Evolutionary conservation across 2,888 invertebrate genomes (phyloP), one percentile per base, ranked within the genome.

Genomic region (Kuschelorhynchus macadamiae): DNA sequence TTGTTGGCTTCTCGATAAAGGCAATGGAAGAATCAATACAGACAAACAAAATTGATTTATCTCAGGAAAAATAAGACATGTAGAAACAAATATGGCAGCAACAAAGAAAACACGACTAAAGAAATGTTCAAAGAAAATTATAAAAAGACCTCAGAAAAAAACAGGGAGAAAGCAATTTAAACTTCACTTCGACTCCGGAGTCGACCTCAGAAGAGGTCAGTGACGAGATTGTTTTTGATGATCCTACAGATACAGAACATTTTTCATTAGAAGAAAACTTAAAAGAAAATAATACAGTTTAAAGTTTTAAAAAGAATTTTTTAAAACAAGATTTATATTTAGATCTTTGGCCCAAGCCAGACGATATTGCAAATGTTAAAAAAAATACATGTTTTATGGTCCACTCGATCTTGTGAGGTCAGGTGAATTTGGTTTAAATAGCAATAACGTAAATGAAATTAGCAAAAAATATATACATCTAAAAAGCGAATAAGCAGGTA

Each of bases 201-300:
- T 42, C 42, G n/a, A 42, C n/a, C 42, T n/a, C 42, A 42, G 42
- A 42, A 42, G 42, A 42, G 16, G 14, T 42, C 42, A 42, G 42
- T 42, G 42, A n/a, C 42, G 42, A 42, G 42, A 42, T 42, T 42
- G 42, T 42, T 42, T 42, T 42, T 42, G 42, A 42, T 42, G n/a
- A 25, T 18, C 18, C 49, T 25, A 49, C 49, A 21, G 49, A 49
- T 14, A 49, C 49, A 49, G 49, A 49, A 49, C 9, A 30, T 49
- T 49, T 49, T 49, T 49, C 49, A 14, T 42, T 16, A 42, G 49
- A 49, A n/a, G 25, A 49, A 49, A 49, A 49, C 14, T 46, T 5
- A 46, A 39, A 25, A 25, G 7, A 7, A 25, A 25, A 25, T 25
- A 25, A 3, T 25, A 25, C 25, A 25, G 14, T 42, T 12, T 42